Evolutionary conservation across 2,888 invertebrate genomes (phyloP), one percentile per base, ranked within the genome.

Genomic region (Drosophila pseudotalamancana): DNA sequence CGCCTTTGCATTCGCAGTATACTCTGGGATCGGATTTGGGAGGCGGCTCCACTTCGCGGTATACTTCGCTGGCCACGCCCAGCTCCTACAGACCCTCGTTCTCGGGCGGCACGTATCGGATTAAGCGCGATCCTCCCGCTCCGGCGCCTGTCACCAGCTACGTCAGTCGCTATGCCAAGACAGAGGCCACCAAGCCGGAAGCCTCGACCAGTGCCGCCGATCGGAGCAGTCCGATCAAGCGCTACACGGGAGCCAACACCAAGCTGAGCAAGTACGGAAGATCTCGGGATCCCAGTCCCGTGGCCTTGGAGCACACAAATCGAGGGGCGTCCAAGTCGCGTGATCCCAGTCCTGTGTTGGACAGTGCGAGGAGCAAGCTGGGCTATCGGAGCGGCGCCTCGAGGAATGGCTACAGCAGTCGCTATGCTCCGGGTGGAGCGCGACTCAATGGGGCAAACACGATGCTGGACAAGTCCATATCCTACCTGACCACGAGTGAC

Each of bases 321-420:
- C 84, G 89, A 1, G 81, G 88, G 19, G 88, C 88, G 39, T 93
- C 93, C 65, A 92, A 72, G 53, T 72, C 72, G 0, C 19, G 94
- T 78, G 94, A 94, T 77, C 92, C 93, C 3, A 94, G 94, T 87
- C 94, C 94, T 3, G 91, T 92, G 53, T 35, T 87, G 4, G 82
- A 89, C 32, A 72, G 83, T n/a, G 53, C 85, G 3, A 71, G 89
- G 1, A 90, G 88, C 1, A 92, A 89, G 29, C 91, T 93, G 16
- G 93, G 73, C 2, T 83, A 87, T 37, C 79, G 77, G 48, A 72
- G 48, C 72, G 39, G 55, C 69, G 5, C 63, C 19, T 42, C 73
- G 1, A 84, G 88, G 11, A 87, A 82, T 57, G 78, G 73, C 1
- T 74, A 79, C 6, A 65, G 54, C 1, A 72, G 70, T 34, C 82